Percentiles rank a stretch among this genome's conserved stretches.
Conservation (phyloP, 2,113 vertebrate species). For the Microcebus ravelobensis region DNA sequence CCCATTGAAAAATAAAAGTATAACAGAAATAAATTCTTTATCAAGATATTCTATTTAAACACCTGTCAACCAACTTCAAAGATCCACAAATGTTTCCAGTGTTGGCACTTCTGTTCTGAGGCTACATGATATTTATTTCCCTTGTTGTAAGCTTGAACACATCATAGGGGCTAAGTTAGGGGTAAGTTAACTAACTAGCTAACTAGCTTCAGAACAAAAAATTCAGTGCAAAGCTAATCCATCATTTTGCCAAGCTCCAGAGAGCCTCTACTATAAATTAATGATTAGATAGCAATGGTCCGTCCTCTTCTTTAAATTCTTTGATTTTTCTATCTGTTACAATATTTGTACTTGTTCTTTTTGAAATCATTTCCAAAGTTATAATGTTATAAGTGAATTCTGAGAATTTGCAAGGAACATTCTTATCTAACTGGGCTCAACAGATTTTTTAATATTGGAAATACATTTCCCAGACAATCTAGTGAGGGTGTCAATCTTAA, state of each 20-base stretch:
- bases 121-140: neutral
- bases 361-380: slow-evolving; percentile 4
- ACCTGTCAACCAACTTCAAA: neutral
- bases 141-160: neutral
- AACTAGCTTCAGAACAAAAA: neutral
- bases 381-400: neutral
- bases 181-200: neutral
- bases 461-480: slow-evolving; percentile 13
- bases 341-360: neutral
- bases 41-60: neutral
- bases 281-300: neutral
- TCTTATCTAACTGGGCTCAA: neutral
- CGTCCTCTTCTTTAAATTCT: neutral
- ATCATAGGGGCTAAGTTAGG: neutral
- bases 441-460: neutral
- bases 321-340: neutral
- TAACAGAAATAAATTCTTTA: neutral
- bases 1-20: neutral
- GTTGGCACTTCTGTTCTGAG: neutral
- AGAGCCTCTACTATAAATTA: neutral
- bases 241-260: neutral
- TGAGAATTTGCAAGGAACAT: neutral
- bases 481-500: neutral
- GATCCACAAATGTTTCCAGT: neutral
- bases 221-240: neutral